These are phyloP conservation scores for Procambarus clarkii DNA, from an alignment of 1,140 invertebrate species.

Conservation along the genomic window DNA sequence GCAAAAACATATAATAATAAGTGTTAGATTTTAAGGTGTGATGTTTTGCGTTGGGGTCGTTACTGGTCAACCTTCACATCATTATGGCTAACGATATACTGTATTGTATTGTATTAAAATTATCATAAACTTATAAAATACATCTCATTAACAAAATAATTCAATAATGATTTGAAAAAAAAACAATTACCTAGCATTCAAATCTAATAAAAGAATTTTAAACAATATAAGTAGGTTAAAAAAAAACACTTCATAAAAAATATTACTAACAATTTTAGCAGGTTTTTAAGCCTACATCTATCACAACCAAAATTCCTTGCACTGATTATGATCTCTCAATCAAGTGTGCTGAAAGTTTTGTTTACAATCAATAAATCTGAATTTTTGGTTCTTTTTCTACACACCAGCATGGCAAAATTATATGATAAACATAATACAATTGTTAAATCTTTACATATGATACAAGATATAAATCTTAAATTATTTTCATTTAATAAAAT, in stretches of 20 bases:
- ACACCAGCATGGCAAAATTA: neutral
- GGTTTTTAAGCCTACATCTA: neutral
- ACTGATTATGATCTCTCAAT: neutral
- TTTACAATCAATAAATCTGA: neutral
- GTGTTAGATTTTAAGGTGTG: conserved; percentile 54
- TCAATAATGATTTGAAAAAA: too few relatives aligned
- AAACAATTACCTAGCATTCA: too few relatives aligned
- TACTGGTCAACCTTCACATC: conserved; percentile 41
- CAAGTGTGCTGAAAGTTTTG: neutral
- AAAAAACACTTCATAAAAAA: too few relatives aligned
- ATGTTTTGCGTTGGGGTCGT: conserved; percentile 33
- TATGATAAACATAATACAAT: neutral
- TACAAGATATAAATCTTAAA: neutral
- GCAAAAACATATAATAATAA: conserved; percentile 26
- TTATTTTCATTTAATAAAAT: neutral
- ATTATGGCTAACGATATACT: neutral
- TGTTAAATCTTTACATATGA: neutral
- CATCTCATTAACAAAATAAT: neutral
- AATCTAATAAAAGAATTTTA: too few relatives aligned
- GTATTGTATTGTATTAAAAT: neutral
- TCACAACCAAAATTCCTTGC: conserved; percentile 17
- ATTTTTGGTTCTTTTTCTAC: neutral
- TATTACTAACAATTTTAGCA: too few relatives aligned
- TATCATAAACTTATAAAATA: neutral
- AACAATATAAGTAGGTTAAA: too few relatives aligned